phyloP scores from a whole-genome alignment of 2,888 invertebrate genomes.

The Hermaeophaga mercurialis region DNA sequence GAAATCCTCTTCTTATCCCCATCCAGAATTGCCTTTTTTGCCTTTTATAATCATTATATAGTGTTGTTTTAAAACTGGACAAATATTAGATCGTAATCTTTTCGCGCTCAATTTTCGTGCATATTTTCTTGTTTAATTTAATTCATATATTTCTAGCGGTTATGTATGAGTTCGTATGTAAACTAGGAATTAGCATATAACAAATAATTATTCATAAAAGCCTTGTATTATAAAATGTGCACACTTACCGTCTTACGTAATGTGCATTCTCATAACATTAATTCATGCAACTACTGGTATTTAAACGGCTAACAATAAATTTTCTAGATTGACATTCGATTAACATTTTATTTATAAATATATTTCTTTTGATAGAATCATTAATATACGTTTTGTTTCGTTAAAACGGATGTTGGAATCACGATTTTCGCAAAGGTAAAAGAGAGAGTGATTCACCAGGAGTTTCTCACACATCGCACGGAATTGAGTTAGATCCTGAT shows the following conservation, averaged over 20 bases:
- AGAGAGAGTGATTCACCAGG: constrained; percentile 16
- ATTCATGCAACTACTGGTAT: constrained; percentile 40
- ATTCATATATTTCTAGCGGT: too few relatives aligned
- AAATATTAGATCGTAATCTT: too few relatives aligned
- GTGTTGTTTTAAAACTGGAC: too few relatives aligned
- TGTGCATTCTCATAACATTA: constrained; percentile 22
- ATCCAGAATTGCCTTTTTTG: too few relatives aligned
- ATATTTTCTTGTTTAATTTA: too few relatives aligned
- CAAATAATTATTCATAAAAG: constrained; percentile 8
- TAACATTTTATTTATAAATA: constrained; percentile 38
- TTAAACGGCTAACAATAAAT: constrained; percentile 40
- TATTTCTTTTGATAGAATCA: constrained; percentile 26
- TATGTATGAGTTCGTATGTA: constrained; percentile 3
- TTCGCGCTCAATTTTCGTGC: too few relatives aligned
- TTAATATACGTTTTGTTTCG: constrained; percentile 15
- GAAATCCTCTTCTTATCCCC: too few relatives aligned
- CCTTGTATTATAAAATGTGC: constrained; percentile 8
- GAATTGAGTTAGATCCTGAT: neutral
- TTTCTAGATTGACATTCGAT: constrained; percentile 36
- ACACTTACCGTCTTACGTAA: constrained; percentile 21
- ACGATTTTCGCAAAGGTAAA: constrained; percentile 24
- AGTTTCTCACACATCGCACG: constrained; percentile 12
- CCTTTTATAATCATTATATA: too few relatives aligned
- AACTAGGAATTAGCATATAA: constrained; percentile 16
- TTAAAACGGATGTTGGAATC: constrained; percentile 32